These are phyloP conservation scores for Ispidina lecontei DNA, from an alignment of 2,797 vertebrate species.

Conservation along the genomic window DNA sequence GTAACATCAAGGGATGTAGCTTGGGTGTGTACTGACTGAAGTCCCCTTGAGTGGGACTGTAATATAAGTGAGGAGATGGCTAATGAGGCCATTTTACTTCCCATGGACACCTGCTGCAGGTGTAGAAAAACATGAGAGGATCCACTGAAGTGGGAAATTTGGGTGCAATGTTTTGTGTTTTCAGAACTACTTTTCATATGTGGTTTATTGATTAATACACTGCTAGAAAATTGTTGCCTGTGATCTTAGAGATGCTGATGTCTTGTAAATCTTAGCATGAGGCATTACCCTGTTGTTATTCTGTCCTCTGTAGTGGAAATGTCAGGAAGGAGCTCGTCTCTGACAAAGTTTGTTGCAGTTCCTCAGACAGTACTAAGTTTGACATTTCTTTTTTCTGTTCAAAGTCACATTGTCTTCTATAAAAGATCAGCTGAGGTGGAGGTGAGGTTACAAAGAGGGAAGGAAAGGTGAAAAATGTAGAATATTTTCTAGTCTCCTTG, in stretches of 20 bases:
- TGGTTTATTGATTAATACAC: neutral
- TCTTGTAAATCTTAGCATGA: neutral
- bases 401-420: neutral
- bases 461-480: constrained; percentile 29
- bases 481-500: constrained; percentile 42
- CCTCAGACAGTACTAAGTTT: neutral
- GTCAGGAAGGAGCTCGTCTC: neutral
- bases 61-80: neutral
- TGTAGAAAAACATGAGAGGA: neutral
- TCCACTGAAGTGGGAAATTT: neutral
- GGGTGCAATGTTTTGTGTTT: neutral
- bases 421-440: constrained; percentile 1
- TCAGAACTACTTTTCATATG: neutral
- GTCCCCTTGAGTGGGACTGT: neutral
- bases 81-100: neutral
- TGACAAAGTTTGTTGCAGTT: neutral
- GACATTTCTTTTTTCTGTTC: neutral
- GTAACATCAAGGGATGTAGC: neutral
- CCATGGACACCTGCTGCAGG: neutral
- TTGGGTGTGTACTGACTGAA: neutral
- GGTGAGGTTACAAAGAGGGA: neutral
- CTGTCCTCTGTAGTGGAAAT: neutral
- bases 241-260: neutral
- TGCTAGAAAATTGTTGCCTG: neutral
- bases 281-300: neutral